A percentile compares a stretch with the other conserved stretches of the same genome.
phyloP scores from a whole-genome alignment of 1,140 invertebrate species.

The Cydia splendana region DNA sequence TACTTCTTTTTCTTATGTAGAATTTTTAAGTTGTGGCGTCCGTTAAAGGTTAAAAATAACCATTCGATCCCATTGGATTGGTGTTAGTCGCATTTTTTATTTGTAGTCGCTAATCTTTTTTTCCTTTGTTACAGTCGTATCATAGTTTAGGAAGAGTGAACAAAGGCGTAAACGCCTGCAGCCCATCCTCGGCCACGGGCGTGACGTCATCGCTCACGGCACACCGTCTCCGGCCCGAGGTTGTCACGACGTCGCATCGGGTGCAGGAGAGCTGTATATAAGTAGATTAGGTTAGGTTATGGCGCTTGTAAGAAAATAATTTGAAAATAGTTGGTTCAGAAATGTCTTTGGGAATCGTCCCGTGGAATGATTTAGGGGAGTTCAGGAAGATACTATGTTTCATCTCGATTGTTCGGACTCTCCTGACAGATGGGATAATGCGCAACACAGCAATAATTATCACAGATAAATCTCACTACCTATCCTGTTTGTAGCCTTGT shows the following conservation, averaged over 20 bases:
- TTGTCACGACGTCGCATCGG: constrained; percentile 90
- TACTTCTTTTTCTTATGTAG: background rate
- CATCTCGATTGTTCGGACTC: no score
- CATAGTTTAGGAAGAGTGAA: constrained; percentile 84
- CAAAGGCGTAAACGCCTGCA: constrained; percentile 80
- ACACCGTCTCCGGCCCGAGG: constrained; percentile 85
- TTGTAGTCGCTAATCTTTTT: constrained; percentile 1
- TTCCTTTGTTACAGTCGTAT: constrained; percentile 81
- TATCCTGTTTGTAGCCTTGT: no score
- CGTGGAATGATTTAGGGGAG: no score
- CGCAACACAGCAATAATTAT: no score
- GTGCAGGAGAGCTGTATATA: constrained; percentile 93
- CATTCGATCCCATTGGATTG: no score
- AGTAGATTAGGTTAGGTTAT: background rate
- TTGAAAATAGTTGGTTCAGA: background rate
- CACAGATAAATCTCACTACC: no score
- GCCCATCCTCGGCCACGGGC: constrained; percentile 66
- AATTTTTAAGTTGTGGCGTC: no score
- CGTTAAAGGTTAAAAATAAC: no score
- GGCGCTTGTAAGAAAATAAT: background rate
- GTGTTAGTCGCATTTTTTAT: no score
- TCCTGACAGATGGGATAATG: no score
- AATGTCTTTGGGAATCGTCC: background rate
- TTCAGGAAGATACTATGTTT: no score
- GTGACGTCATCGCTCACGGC: constrained; percentile 82